Percentiles rank a stretch among this genome's conserved stretches.
Conservation (phyloP, 2,888 invertebrate species). For the Drosophila prolongata region DNA sequence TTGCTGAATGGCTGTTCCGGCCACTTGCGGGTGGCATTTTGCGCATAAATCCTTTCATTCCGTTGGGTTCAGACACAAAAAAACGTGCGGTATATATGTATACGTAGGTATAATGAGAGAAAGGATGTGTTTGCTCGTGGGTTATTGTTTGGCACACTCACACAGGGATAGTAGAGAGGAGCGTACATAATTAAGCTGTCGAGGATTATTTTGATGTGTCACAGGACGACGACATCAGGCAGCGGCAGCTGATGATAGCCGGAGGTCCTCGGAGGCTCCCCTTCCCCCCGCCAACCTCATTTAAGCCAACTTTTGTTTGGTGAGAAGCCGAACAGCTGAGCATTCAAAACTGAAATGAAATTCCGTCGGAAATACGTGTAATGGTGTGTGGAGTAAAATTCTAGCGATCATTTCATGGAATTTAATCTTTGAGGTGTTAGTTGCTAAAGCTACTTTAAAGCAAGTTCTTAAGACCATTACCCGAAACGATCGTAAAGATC, state of each 20-base stretch:
- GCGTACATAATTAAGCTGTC: slow-evolving; percentile 83
- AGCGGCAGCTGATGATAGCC: slow-evolving; percentile 76
- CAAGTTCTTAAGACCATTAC: slow-evolving; percentile 19
- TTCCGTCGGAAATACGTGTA: background rate
- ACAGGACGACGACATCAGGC: slow-evolving; percentile 75
- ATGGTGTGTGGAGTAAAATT: background rate
- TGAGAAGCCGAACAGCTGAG: slow-evolving; percentile 44
- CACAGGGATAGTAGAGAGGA: slow-evolving; percentile 65
- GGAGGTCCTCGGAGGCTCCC: slow-evolving; percentile 16
- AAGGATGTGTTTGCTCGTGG: slow-evolving; percentile 57
- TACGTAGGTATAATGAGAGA: slow-evolving; percentile 26
- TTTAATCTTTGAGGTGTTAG: slow-evolving; percentile 20
- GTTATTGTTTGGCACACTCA: slow-evolving; percentile 43
- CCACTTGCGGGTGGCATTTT: slow-evolving; percentile 71
- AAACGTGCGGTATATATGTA: slow-evolving; percentile 1
- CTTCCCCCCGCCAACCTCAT: slow-evolving; percentile 53
- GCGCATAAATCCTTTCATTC: slow-evolving; percentile 75
- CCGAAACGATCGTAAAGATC: slow-evolving; percentile 41
- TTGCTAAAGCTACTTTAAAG: slow-evolving; percentile 27
- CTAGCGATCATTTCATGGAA: slow-evolving; percentile 14
- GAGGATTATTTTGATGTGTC: slow-evolving; percentile 82
- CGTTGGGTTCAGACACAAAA: slow-evolving; percentile 46
- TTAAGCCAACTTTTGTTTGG: slow-evolving; percentile 78
- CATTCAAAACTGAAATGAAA: slow-evolving; percentile 17
- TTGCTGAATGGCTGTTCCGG: slow-evolving; percentile 50